phyloP scores from a whole-genome alignment of 2,797 vertebrate species.

The Megaceryle alcyon region DNA sequence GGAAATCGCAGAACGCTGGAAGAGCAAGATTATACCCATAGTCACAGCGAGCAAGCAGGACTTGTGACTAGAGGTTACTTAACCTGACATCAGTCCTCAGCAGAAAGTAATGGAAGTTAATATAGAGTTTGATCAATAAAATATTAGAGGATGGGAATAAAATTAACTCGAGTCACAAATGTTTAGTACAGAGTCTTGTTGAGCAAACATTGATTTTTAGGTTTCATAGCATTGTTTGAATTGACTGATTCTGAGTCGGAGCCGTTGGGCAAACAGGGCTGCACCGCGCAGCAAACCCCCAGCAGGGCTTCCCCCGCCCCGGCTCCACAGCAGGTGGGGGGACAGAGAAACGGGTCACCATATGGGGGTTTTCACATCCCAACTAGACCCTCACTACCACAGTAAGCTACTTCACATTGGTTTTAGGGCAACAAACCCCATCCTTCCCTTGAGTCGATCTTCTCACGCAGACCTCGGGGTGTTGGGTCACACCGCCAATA shows the following conservation, averaged over 20 bases:
- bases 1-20: background rate
- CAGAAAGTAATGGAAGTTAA: constrained; percentile 45
- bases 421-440: background rate
- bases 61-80: constrained; percentile 42
- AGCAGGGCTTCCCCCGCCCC: background rate
- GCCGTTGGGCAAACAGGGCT: background rate
- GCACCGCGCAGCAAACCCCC: background rate
- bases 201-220: constrained; percentile 54
- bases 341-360: background rate
- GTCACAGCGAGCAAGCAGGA: background rate
- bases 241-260: background rate
- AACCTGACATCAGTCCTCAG: constrained; percentile 56
- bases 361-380: rapidly evolving
- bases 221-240: constrained; percentile 29
- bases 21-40: background rate
- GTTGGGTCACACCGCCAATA: background rate
- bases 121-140: constrained; percentile 63
- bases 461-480: background rate
- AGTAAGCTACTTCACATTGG: rapidly evolving
- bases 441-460: background rate
- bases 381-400: rapidly evolving
- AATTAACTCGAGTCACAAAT: constrained; percentile 67
- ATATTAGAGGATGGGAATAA: constrained; percentile 67
- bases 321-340: background rate
- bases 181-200: constrained; percentile 51